phyloP scores from a whole-genome alignment of 1,140 invertebrate species.

The Plutomurus gul region DNA sequence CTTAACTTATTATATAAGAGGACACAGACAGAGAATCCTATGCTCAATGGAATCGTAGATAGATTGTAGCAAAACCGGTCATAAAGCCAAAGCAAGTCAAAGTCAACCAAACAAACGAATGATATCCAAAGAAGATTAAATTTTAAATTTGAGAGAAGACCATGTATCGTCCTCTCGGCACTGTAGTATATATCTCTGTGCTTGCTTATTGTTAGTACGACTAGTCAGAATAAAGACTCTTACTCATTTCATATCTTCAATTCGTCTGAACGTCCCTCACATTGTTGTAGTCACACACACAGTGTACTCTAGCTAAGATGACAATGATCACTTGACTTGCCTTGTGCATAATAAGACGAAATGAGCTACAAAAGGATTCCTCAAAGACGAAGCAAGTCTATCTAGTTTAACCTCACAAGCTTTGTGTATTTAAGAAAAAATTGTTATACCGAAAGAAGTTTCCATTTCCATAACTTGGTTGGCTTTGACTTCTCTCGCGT shows the following conservation, averaged over 20 bases:
- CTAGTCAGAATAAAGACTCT: background rate
- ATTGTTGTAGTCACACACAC: background rate
- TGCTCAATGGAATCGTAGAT: background rate
- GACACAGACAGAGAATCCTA: background rate
- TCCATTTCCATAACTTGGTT: too few species aligned
- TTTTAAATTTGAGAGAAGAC: slow-evolving; percentile 40
- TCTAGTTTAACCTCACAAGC: too few species aligned
- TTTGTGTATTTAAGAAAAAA: too few species aligned
- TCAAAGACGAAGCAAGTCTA: too few species aligned
- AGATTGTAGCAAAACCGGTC: slow-evolving; percentile 42
- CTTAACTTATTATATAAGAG: background rate
- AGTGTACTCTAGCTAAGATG: slow-evolving; percentile 5
- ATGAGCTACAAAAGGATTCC: slow-evolving; percentile 15
- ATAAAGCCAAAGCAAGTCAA: slow-evolving; percentile 36
- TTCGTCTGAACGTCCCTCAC: slow-evolving; percentile 8
- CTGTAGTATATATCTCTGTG: background rate
- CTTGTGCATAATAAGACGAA: slow-evolving; percentile 14
- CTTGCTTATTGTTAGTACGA: background rate
- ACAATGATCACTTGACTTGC: slow-evolving; percentile 10
- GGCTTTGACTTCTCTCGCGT: background rate
- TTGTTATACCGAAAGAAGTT: too few species aligned
- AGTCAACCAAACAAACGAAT: slow-evolving; percentile 14
- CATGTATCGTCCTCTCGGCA: background rate
- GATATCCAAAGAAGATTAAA: slow-evolving; percentile 41
- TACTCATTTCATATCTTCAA: slow-evolving; percentile 15